Conservation (phyloP, 2,888 invertebrate species). For the Zhuqinia jingwanae region DNA sequence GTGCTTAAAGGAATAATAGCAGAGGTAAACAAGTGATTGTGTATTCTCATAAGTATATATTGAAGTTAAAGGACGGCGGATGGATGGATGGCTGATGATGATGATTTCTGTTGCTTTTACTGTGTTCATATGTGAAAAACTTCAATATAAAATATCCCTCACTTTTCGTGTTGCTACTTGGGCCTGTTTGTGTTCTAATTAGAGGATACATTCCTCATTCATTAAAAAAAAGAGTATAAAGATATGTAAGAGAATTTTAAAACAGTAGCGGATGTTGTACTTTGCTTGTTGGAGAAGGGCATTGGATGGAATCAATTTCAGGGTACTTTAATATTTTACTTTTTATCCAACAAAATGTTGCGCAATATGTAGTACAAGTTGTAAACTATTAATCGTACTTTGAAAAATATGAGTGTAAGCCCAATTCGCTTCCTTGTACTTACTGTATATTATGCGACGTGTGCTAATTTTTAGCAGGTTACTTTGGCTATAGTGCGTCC, state of each 20-base stretch:
- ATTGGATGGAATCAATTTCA: neutral
- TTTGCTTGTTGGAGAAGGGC: neutral
- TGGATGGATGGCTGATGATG: constrained; percentile 51
- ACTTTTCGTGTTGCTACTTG: constrained; percentile 55
- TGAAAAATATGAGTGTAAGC: too few species aligned
- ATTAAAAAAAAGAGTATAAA: too few species aligned
- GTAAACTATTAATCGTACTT: too few species aligned
- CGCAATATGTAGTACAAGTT: too few species aligned
- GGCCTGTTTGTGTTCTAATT: constrained; percentile 51
- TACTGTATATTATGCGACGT: too few species aligned
- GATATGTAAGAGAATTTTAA: neutral
- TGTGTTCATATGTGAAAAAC: constrained; percentile 49
- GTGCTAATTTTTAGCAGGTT: too few species aligned
- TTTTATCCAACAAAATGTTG: too few species aligned
- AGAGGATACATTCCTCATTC: constrained; percentile 18
- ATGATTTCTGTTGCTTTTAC: constrained; percentile 54
- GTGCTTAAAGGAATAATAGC: constrained; percentile 53
- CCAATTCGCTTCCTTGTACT: too few species aligned
- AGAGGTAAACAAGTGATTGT: constrained; percentile 72
- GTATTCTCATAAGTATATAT: constrained; percentile 47
- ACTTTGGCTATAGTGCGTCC: too few species aligned
- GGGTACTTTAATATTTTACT: neutral
- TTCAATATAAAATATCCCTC: constrained; percentile 50
- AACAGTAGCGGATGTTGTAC: too few species aligned
- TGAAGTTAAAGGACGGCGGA: constrained; percentile 62